Evolutionary conservation across 1,140 invertebrate species (phyloP).

Genomic region (Ruditapes philippinarum): DNA sequence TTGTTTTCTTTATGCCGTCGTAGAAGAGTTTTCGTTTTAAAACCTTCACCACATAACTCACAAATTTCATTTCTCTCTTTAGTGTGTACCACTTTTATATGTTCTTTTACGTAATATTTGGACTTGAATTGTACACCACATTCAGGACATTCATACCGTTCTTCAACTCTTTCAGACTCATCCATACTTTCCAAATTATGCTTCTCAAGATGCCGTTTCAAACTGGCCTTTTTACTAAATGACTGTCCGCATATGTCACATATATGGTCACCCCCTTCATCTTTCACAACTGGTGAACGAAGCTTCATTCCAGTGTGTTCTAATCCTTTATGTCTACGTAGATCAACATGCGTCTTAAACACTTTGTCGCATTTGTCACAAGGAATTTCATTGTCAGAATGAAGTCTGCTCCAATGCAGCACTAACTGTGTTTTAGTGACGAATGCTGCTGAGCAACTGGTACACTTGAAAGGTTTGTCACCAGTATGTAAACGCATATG

Average conservation of each 20-base stretch:
- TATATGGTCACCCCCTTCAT: not conserved
- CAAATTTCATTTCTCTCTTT: slow-evolving; percentile 14
- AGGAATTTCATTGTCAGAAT: not conserved
- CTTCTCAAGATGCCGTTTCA: slow-evolving; percentile 25
- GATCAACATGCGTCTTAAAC: slow-evolving; percentile 19
- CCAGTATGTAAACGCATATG: slow-evolving; percentile 72
- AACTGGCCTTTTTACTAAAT: not conserved
- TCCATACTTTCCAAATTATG: not conserved
- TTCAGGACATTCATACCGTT: slow-evolving; percentile 7
- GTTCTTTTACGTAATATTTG: slow-evolving; percentile 15
- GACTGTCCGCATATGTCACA: slow-evolving; percentile 35
- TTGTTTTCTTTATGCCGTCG: not conserved
- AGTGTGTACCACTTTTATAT: not conserved
- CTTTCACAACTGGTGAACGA: not conserved
- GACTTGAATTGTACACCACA: slow-evolving; percentile 17
- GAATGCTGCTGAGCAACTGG: slow-evolving; percentile 53
- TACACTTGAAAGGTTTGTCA: slow-evolving; percentile 72
- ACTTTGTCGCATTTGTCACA: slow-evolving; percentile 17
- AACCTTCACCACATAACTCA: slow-evolving; percentile 45
- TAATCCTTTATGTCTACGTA: slow-evolving; percentile 10
- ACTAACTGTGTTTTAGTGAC: slow-evolving; percentile 29
- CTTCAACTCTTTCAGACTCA: not conserved
- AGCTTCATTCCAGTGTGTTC: slow-evolving; percentile 6
- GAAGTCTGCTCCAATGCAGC: slow-evolving; percentile 26
- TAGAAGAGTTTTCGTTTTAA: not conserved